Evolutionary conservation across 2,888 invertebrate genomes (phyloP).

Genomic region (Lycophotia porphyrea): DNA sequence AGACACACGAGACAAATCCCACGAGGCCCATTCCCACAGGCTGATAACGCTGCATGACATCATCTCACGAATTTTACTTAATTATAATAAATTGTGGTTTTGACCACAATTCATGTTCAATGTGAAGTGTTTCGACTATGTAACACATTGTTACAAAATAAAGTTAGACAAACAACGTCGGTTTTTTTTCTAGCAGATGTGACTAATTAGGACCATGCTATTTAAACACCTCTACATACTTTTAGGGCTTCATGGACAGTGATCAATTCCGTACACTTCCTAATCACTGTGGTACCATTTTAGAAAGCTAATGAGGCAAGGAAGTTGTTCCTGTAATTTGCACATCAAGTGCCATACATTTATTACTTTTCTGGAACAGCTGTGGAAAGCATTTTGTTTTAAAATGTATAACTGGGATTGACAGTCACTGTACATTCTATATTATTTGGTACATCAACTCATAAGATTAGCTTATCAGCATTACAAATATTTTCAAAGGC

Average conservation of each 20-base stretch:
- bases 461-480: slow-evolving; percentile 19
- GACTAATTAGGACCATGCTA: neutral
- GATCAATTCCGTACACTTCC: too few species aligned
- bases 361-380: too few species aligned
- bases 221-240: neutral
- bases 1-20: slow-evolving; percentile 9
- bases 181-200: neutral
- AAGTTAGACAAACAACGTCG: neutral
- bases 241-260: too few species aligned
- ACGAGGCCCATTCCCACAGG: slow-evolving; percentile 19
- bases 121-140: too few species aligned
- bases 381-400: too few species aligned
- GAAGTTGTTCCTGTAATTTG: too few species aligned
- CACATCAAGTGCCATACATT: too few species aligned
- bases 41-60: slow-evolving; percentile 8
- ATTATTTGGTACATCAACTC: slow-evolving; percentile 13
- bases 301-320: too few species aligned
- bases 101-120: too few species aligned
- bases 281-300: too few species aligned
- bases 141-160: neutral
- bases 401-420: neutral
- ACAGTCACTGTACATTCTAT: neutral
- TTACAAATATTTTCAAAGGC: slow-evolving; percentile 6
- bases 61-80: slow-evolving; percentile 30
- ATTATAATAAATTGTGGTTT: slow-evolving; percentile 8